Percentiles rank a stretch among this genome's conserved stretches.
phyloP scores from a whole-genome alignment of 92 coral and sea anemone genomes.

The Parazoanthus swiftii region DNA sequence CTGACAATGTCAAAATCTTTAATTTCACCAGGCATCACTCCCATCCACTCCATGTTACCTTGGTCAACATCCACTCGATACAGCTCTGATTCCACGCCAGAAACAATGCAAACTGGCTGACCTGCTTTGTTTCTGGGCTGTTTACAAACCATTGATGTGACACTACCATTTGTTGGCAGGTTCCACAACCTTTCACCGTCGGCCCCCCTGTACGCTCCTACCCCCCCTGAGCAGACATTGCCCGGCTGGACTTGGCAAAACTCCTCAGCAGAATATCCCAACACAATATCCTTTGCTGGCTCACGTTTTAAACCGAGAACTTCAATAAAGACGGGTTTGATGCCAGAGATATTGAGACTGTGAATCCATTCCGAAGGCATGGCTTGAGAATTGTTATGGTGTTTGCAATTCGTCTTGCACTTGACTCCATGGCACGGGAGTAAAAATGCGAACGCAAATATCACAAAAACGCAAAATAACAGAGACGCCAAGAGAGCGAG shows the following conservation, averaged over 20 bases:
- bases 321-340: constrained; percentile 17
- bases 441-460: constrained; percentile 80
- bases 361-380: constrained; percentile 55
- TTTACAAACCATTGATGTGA: constrained; percentile 4
- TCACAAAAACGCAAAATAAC: constrained; percentile 78
- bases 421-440: constrained; percentile 77
- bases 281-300: background rate
- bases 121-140: background rate
- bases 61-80: background rate
- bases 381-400: background rate
- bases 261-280: constrained; percentile 17
- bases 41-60: constrained; percentile 68
- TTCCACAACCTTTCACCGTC: constrained; percentile 7
- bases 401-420: constrained; percentile 63
- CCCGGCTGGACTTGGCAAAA: constrained; percentile 10
- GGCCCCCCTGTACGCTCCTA: background rate
- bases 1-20: constrained; percentile 50
- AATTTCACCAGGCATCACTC: constrained; percentile 31
- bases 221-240: constrained; percentile 4
- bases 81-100: constrained; percentile 15
- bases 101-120: constrained; percentile 5
- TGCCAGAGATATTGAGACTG: constrained; percentile 58
- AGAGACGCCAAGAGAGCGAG: constrained; percentile 72
- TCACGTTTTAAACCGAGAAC: background rate
- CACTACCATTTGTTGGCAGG: constrained; percentile 2